phyloP scores from a whole-genome alignment of 2,888 invertebrate species.

The Hypolimnas misippus region DNA sequence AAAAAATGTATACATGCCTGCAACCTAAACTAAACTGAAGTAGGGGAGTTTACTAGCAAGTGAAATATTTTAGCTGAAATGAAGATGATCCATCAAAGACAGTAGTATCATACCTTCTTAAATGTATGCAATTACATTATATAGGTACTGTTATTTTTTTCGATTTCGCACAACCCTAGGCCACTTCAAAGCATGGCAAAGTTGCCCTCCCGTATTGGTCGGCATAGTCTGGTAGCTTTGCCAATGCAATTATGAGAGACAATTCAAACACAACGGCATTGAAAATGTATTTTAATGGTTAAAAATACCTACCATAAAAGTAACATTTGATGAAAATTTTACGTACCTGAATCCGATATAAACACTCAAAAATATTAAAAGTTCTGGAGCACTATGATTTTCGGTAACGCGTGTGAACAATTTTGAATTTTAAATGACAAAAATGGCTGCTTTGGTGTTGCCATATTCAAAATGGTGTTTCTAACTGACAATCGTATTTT shows the following conservation, averaged over 20 bases:
- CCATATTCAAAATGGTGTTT: slow-evolving; percentile 1
- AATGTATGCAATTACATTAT: not conserved
- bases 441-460: slow-evolving; percentile 8
- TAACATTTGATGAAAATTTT: not conserved
- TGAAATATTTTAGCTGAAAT: not conserved
- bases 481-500: slow-evolving; percentile 13
- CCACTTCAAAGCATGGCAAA: not conserved
- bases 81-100: not conserved
- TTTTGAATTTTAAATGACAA: not conserved
- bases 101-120: not conserved
- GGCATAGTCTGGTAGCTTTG: slow-evolving; percentile 12
- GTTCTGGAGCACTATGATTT: slow-evolving; percentile 3
- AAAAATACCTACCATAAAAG: not conserved
- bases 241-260: slow-evolving; percentile 8
- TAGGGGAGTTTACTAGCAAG: not conserved
- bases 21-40: not conserved
- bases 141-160: not conserved
- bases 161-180: slow-evolving; percentile 2
- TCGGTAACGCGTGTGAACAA: not conserved
- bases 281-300: not conserved
- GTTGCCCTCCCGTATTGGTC: not conserved
- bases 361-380: slow-evolving; percentile 1
- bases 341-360: not conserved
- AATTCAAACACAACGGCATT: slow-evolving; percentile 8
- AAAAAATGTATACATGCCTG: not conserved